phyloP scores from a whole-genome alignment of 1,140 invertebrate genomes.

The Danaus plexippus region DNA sequence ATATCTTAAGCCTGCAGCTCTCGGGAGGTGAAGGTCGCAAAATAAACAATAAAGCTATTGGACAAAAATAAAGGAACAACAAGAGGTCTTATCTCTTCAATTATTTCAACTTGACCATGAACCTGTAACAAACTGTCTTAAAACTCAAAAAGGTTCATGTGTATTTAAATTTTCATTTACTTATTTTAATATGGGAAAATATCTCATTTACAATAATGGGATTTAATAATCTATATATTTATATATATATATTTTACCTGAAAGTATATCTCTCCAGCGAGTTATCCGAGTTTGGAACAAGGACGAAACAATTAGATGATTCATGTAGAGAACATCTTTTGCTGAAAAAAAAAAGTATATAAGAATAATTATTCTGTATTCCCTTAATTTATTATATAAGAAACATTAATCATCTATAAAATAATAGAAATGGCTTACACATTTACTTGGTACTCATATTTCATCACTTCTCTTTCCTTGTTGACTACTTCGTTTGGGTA shows the following conservation, averaged over 20 bases:
- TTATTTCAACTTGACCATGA: no score
- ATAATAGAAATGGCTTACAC: conserved; percentile 63
- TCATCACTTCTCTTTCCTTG: conserved; percentile 87
- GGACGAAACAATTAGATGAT: conserved; percentile 60
- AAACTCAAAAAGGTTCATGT: no score
- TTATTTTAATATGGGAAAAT: conserved; percentile 8
- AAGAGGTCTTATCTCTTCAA: no score
- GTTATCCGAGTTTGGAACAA: conserved; percentile 63
- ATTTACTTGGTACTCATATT: conserved; percentile 78
- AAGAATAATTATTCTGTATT: no score
- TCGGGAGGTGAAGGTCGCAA: no score
- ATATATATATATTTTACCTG: conserved; percentile 69
- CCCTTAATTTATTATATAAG: no score
- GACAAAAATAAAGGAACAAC: no score
- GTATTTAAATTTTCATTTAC: conserved; percentile 9
- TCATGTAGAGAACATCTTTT: conserved; percentile 66
- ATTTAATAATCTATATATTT: not conserved
- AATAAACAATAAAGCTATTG: no score
- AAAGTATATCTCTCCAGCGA: conserved; percentile 65
- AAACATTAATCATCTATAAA: not conserved
- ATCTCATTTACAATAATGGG: not conserved
- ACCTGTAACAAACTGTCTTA: no score
- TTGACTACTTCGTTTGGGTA: conserved; percentile 80
- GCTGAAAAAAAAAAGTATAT: conserved; percentile 43
- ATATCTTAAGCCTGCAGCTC: no score